These are phyloP conservation scores for Centropus unirufus DNA, from an alignment of 2,113 vertebrate species.

Conservation along the genomic window DNA sequence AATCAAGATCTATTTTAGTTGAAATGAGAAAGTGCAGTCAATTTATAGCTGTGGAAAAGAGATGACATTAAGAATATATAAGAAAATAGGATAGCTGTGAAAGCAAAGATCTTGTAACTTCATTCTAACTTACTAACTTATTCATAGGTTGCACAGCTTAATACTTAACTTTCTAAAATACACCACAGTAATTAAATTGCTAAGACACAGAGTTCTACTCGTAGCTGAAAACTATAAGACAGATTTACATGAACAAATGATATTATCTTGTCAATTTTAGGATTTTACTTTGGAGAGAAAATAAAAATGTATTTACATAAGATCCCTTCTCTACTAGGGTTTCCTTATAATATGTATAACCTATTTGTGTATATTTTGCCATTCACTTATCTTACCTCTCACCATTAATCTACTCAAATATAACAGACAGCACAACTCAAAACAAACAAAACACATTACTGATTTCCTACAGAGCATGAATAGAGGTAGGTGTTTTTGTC, in stretches of 20 bases:
- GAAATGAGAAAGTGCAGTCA: not conserved
- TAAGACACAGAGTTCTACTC: not conserved
- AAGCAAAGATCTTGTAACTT: not conserved
- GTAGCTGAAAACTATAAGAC: not conserved
- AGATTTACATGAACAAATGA: not conserved
- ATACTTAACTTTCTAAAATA: not conserved
- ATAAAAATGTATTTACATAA: not conserved
- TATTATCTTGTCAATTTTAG: not conserved
- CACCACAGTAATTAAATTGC: not conserved
- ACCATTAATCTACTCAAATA: not conserved
- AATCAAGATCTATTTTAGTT: not conserved
- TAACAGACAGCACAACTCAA: not conserved
- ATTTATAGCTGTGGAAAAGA: not conserved
- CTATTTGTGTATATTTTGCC: not conserved
- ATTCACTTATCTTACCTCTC: not conserved
- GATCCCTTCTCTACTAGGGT: not conserved
- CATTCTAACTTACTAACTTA: not conserved
- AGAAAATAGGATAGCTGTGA: not conserved
- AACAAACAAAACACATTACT: not conserved
- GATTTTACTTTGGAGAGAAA: not conserved
- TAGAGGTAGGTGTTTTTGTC: not conserved
- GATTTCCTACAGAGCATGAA: not conserved
- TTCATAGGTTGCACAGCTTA: not conserved
- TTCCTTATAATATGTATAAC: not conserved
- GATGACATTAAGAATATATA: not conserved